A percentile compares a stretch with the other conserved stretches of the same genome.
Evolutionary conservation across 2,888 invertebrate genomes (phyloP).

Genomic region (Caenorhabditis sinica): DNA sequence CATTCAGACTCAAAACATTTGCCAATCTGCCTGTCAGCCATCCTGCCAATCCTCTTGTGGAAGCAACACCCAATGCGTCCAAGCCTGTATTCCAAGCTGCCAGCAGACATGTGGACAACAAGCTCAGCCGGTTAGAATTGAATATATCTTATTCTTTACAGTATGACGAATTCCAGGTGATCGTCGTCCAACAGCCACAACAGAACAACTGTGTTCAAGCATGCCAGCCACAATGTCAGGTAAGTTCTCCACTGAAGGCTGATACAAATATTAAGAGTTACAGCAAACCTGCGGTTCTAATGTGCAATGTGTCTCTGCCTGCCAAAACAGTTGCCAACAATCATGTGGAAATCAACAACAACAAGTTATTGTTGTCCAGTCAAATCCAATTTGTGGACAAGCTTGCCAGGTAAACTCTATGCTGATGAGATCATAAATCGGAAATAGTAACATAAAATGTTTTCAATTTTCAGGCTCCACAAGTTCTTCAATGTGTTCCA

Average conservation of each 20-base stretch:
- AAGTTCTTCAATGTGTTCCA: conserved; percentile 77
- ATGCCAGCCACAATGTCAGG: conserved; percentile 72
- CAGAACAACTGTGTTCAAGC: conserved; percentile 72
- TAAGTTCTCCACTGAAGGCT: not conserved
- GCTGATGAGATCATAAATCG: not conserved
- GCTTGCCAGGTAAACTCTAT: conserved; percentile 74
- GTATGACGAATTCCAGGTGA: conserved; percentile 46
- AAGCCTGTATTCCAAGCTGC: conserved; percentile 78
- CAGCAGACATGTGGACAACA: conserved; percentile 77
- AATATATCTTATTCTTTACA: not conserved
- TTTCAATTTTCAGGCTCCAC: conserved; percentile 77
- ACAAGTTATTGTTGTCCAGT: conserved; percentile 76
- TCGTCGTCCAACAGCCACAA: conserved; percentile 68
- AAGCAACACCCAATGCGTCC: conserved; percentile 79
- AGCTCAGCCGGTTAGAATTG: conserved; percentile 45
- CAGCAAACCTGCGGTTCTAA: conserved; percentile 67
- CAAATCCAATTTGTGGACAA: conserved; percentile 74
- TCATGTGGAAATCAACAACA: conserved; percentile 75
- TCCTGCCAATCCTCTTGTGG: conserved; percentile 76
- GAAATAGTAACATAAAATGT: too few relatives aligned
- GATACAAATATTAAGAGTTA: not conserved
- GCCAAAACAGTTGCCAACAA: conserved; percentile 73
- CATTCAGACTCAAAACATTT: conserved; percentile 76
- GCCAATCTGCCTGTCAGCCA: conserved; percentile 76
- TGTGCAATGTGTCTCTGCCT: conserved; percentile 66